Evolutionary conservation across 2,797 vertebrate species (phyloP).

Genomic region (Ctenopoma multispine): DNA sequence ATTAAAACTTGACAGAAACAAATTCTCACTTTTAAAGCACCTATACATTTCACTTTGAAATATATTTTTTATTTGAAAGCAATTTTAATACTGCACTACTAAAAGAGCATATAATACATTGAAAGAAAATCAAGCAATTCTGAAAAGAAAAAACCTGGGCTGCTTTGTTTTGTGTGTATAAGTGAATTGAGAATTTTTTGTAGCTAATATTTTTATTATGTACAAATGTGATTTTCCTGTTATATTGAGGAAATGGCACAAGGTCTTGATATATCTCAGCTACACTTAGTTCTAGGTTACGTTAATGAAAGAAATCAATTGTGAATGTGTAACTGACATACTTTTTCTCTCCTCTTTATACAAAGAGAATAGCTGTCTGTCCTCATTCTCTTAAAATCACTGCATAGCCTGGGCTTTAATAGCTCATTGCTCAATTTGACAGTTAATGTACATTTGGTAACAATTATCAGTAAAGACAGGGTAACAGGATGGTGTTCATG

Average conservation of each 20-base stretch:
- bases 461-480: slow-evolving; percentile 41
- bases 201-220: too few relatives aligned
- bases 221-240: neutral
- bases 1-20: too few relatives aligned
- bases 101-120: neutral
- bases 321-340: slow-evolving; percentile 8
- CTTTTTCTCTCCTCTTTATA: slow-evolving; percentile 11
- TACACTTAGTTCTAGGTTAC: neutral
- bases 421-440: slow-evolving; percentile 4
- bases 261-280: neutral
- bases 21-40: neutral
- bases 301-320: slow-evolving; percentile 27
- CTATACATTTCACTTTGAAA: neutral
- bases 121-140: neutral
- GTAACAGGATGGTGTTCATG: slow-evolving; percentile 28
- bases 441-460: slow-evolving; percentile 42
- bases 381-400: slow-evolving; percentile 20
- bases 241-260: neutral
- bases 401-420: slow-evolving; percentile 4
- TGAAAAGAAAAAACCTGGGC: too few relatives aligned
- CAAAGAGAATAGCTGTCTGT: slow-evolving; percentile 18
- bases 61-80: neutral
- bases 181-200: too few relatives aligned
- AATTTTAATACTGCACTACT: neutral
- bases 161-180: too few relatives aligned